phyloP scores from a whole-genome alignment of 2,888 invertebrate genomes.

The Nesidiocoris tenuis region DNA sequence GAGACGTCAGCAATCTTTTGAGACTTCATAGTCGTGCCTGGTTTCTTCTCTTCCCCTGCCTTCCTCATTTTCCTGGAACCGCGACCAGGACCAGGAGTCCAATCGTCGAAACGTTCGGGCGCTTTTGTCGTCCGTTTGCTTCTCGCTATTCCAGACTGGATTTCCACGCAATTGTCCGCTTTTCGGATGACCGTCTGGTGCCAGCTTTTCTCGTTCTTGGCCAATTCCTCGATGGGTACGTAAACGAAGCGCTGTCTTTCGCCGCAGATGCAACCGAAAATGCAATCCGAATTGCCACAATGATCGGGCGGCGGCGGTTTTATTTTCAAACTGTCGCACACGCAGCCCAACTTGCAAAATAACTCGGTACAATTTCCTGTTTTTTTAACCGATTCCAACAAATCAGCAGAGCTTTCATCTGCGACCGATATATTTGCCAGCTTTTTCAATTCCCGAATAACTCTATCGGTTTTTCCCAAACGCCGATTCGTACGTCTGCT shows the following conservation, averaged over 20 bases:
- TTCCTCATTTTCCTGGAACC: neutral
- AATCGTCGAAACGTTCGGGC: conserved; percentile 2
- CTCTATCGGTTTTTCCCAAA: neutral
- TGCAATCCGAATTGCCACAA: conserved; percentile 24
- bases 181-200: conserved; percentile 30
- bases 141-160: conserved; percentile 12
- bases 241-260: neutral
- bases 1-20: neutral
- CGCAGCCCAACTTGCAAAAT: conserved; percentile 26
- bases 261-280: conserved; percentile 21
- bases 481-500: neutral
- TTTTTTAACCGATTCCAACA: neutral
- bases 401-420: conserved; percentile 3
- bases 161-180: conserved; percentile 11
- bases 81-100: neutral
- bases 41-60: neutral
- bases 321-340: conserved; percentile 7
- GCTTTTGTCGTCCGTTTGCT: conserved; percentile 10
- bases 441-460: conserved; percentile 26
- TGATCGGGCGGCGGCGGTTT: conserved; percentile 12
- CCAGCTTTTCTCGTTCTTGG: conserved; percentile 36
- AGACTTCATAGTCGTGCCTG: neutral
- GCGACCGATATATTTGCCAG: conserved; percentile 19
- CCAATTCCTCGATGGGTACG: conserved; percentile 4
- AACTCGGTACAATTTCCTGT: neutral